Conservation (phyloP, 2,797 vertebrate species). For the Leucoraja ocellata region DNA sequence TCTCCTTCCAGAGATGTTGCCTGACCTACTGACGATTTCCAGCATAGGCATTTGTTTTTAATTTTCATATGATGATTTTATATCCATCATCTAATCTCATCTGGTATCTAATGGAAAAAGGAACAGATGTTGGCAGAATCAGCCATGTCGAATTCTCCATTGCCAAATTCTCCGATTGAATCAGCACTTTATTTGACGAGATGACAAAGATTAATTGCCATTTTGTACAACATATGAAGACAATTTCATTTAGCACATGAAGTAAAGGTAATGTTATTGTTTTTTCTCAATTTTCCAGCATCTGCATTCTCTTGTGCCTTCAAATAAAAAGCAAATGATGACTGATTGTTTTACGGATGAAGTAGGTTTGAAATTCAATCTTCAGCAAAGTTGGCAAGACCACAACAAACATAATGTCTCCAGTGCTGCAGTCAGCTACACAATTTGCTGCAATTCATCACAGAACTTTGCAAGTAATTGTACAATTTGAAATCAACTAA, state of each 20-base stretch:
- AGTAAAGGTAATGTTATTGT: too few relatives aligned
- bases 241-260: neutral
- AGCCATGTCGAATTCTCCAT: too few relatives aligned
- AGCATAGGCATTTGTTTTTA: too few relatives aligned
- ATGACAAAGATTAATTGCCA: neutral
- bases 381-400: neutral
- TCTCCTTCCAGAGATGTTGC: too few relatives aligned
- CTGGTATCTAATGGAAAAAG: neutral
- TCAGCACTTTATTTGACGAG: neutral
- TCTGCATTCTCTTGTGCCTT: too few relatives aligned
- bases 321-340: neutral
- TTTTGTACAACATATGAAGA: neutral
- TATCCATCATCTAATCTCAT: neutral
- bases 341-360: neutral
- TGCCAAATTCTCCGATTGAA: too few relatives aligned
- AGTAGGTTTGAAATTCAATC: neutral
- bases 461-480: neutral
- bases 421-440: neutral
- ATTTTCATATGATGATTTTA: neutral
- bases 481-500: neutral
- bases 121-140: neutral
- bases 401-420: neutral
- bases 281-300: too few relatives aligned
- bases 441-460: neutral
- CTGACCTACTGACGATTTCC: too few relatives aligned